A percentile compares a stretch with the other conserved stretches of the same genome.
These are phyloP conservation scores for Lateolabrax maculatus DNA, from an alignment of 2,797 vertebrate species.

Conservation along the genomic window DNA sequence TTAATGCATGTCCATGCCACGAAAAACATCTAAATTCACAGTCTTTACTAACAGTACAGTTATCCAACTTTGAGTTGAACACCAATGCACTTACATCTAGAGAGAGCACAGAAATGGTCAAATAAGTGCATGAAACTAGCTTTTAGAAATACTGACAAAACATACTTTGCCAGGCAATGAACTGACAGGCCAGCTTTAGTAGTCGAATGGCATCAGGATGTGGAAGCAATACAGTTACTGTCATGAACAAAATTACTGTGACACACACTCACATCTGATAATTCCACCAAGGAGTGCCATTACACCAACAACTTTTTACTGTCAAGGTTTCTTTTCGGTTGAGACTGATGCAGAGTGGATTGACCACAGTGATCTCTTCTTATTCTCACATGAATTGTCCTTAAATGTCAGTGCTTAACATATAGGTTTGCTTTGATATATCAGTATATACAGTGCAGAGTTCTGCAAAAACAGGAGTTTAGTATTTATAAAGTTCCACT, in stretches of 20 bases:
- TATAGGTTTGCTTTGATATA: conserved; percentile 82
- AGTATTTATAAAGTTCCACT: conserved; percentile 76
- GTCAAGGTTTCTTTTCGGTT: conserved; percentile 53
- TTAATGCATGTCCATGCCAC: conserved; percentile 99
- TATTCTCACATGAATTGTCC: conserved; percentile 58
- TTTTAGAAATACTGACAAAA: conserved; percentile 91
- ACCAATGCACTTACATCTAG: conserved; percentile 97
- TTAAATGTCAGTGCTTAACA: conserved; percentile 74
- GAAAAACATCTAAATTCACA: conserved; percentile 93
- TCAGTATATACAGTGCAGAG: conserved; percentile 84
- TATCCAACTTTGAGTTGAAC: conserved; percentile 92
- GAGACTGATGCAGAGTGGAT: conserved; percentile 54
- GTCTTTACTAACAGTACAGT: conserved; percentile 95
- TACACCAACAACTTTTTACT: conserved; percentile 56
- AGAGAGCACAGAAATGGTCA: conserved; percentile 95
- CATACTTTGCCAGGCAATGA: conserved; percentile 90
- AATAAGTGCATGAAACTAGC: conserved; percentile 95
- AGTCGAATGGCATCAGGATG: conserved; percentile 90
- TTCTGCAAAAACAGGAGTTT: conserved; percentile 74
- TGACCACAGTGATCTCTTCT: conserved; percentile 54
- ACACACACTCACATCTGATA: conserved; percentile 72
- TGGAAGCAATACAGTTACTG: conserved; percentile 85
- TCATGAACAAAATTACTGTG: conserved; percentile 72
- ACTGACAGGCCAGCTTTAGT: conserved; percentile 89
- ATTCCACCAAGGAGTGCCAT: conserved; percentile 68